Evolutionary conservation across 2,113 vertebrate genomes (phyloP), one percentile per base, ranked within the genome.

Genomic region (Hippocampus mohnikei): DNA sequence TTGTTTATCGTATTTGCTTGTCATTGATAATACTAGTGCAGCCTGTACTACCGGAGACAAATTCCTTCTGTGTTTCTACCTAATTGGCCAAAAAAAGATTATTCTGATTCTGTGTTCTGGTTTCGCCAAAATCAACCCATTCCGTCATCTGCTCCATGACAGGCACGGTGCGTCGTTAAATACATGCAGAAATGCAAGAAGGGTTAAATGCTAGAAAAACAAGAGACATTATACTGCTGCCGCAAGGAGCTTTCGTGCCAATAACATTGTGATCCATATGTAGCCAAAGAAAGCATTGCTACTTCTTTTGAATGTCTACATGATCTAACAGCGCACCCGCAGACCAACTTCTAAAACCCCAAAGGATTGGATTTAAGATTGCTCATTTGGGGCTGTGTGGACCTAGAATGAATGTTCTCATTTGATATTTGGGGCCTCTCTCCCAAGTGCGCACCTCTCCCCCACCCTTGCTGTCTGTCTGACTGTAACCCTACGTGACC

Each of bases 401-500:
- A 13, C 9, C 33, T 13, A 20, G 16, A n/a, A 53, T 42, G 48
- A 42, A 58, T 69, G 29, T 76, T 27, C 65, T 82, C 71, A 60
- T 15, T 60, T 71, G 74, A 60, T 53, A 73, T 78, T 78, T 77
- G 80, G 16, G 68, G 62, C 62, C 37, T 74, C 40, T 29, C 60
- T 64, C 3, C 11, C 40, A 42, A 64, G 1, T 21, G 40, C 13
- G 40, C 40, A 13, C 60, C 48, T 67, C 65, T 42, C 48, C 52
- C 65, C 71, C 77, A n/a, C 72, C 63, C 40, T 70, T 78, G 80
- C 76, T 78, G 50, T 56, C 58, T 81, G 86, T 81, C 81, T 60
- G 76, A 77, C 84, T 78, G 67, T 70, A 33, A 67, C 80, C 75
- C 79, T 90, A 89, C 89, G 88, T 90, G 89, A 88, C 89, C 50